phyloP scores from a whole-genome alignment of 2,113 vertebrate genomes.

The Oenanthe oenanthe region DNA sequence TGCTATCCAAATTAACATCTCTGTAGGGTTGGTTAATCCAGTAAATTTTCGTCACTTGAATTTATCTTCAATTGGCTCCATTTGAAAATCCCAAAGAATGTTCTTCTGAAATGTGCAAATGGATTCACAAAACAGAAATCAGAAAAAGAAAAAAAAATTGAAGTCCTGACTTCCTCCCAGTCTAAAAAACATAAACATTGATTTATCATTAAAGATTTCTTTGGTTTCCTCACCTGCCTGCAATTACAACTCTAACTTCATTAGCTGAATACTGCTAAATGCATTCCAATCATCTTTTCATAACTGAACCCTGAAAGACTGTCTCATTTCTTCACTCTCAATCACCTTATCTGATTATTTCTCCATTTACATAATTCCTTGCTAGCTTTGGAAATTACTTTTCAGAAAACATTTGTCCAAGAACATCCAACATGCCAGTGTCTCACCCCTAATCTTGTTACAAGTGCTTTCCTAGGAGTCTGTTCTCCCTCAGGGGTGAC shows the following conservation, averaged over 20 bases:
- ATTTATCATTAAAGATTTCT: background rate
- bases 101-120: background rate
- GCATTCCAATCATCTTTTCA: background rate
- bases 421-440: rapidly evolving
- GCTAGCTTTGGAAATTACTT: background rate
- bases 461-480: background rate
- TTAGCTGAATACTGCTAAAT: slow-evolving; percentile 8
- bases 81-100: background rate
- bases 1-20: background rate
- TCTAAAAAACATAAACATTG: background rate
- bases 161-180: background rate
- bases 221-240: background rate
- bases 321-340: background rate
- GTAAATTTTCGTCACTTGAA: background rate
- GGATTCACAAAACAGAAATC: background rate
- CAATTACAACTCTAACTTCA: background rate
- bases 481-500: background rate
- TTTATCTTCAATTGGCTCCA: background rate
- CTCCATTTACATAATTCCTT: slow-evolving; percentile 14
- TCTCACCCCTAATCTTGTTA: rapidly evolving
- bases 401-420: background rate
- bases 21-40: background rate
- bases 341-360: slow-evolving; percentile 26
- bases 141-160: background rate
- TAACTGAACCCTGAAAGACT: background rate